A percentile compares a stretch with the other conserved stretches of the same genome.
phyloP scores from a whole-genome alignment of 1,140 invertebrate species.

The Heterodera carotae region DNA sequence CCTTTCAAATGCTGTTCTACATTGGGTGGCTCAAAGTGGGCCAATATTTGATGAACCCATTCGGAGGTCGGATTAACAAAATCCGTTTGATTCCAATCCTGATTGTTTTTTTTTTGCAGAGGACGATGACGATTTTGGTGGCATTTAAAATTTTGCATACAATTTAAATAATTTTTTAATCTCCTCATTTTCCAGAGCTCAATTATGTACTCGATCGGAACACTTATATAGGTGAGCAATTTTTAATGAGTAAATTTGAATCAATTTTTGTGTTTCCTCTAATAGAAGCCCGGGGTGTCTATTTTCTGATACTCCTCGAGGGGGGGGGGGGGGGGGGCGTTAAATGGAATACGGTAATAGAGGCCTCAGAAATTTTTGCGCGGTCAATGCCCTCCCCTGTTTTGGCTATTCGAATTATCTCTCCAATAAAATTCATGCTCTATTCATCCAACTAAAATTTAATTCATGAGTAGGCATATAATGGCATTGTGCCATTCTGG shows the following conservation, averaged over 20 bases:
- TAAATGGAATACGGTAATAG: too few relatives aligned
- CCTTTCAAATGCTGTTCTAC: conserved; percentile 80
- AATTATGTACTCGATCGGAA: conserved; percentile 65
- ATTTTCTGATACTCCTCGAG: too few relatives aligned
- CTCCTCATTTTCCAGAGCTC: conserved; percentile 45
- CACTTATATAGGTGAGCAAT: conserved; percentile 46
- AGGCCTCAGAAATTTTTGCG: neutral
- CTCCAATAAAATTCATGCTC: too few relatives aligned
- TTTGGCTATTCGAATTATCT: too few relatives aligned
- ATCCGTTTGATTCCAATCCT: neutral
- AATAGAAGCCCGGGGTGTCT: too few relatives aligned
- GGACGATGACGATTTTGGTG: conserved; percentile 65
- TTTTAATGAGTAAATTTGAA: neutral
- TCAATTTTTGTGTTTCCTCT: neutral
- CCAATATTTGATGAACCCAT: conserved; percentile 65
- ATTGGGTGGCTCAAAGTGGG: conserved; percentile 84
- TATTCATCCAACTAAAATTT: too few relatives aligned
- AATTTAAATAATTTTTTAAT: neutral
- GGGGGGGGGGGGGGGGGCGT: too few relatives aligned
- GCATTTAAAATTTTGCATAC: neutral
- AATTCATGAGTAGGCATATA: too few relatives aligned
- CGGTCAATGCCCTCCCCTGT: too few relatives aligned
- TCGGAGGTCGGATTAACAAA: conserved; percentile 51
- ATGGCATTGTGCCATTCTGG: too few relatives aligned
- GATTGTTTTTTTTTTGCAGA: conserved; percentile 38